Evolutionary conservation across 2,113 vertebrate genomes (phyloP).

Genomic region (Plecturocebus donacophilus): DNA sequence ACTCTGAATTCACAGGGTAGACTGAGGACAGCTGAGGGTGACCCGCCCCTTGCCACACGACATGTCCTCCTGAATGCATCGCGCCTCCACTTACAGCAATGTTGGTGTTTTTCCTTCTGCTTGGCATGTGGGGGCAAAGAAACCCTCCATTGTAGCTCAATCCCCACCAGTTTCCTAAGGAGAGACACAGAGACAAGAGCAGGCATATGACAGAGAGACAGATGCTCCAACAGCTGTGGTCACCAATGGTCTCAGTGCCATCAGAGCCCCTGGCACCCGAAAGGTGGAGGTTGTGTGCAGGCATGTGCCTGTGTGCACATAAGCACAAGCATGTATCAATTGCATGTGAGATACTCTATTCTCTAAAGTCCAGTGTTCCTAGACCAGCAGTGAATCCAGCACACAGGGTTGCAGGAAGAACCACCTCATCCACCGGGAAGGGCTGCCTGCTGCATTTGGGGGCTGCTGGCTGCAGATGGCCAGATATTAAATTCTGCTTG

Average conservation of each 20-base stretch:
- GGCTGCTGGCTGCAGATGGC: conserved; percentile 59
- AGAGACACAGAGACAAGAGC: neutral
- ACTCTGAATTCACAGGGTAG: neutral
- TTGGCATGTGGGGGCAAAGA: neutral
- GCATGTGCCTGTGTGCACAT: too few relatives aligned
- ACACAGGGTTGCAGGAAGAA: neutral
- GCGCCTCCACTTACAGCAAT: accelerated
- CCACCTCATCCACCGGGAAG: neutral
- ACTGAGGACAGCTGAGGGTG: neutral
- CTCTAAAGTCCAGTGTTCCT: neutral
- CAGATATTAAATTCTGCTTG: conserved; percentile 56
- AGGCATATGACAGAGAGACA: neutral
- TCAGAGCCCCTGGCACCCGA: neutral
- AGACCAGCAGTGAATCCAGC: neutral
- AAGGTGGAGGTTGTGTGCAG: accelerated
- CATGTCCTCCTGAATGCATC: too few relatives aligned
- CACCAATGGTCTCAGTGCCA: neutral
- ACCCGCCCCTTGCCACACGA: accelerated
- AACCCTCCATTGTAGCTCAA: accelerated
- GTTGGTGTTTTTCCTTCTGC: neutral
- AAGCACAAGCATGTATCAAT: accelerated
- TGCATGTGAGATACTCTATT: accelerated
- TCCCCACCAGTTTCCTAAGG: neutral
- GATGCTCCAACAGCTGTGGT: neutral
- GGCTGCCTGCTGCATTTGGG: neutral